These are phyloP conservation scores for Lycodopsis pacificus DNA, from an alignment of 2,797 vertebrate species.

Conservation along the genomic window DNA sequence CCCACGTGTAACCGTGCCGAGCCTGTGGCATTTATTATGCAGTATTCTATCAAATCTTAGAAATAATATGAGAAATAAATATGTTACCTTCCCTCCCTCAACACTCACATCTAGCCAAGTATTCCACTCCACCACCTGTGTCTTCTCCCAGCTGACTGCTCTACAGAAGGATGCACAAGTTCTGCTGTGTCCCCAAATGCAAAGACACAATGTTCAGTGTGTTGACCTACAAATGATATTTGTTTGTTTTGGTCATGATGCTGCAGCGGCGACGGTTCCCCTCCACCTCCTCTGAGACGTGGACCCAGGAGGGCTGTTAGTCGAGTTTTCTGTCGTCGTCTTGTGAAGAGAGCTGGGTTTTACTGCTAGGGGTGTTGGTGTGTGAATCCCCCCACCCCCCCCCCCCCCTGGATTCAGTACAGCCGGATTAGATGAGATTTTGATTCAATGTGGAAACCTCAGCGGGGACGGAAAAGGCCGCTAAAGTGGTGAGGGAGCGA, in stretches of 20 bases:
- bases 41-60: neutral
- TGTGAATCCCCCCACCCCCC: neutral
- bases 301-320: conserved; percentile 27
- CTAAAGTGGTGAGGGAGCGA: conserved; percentile 19
- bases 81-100: neutral
- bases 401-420: neutral
- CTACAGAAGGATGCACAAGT: neutral
- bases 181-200: neutral
- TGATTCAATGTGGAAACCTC: conserved; percentile 51
- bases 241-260: conserved; percentile 29
- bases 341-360: conserved; percentile 18
- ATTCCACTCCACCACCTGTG: conserved; percentile 10
- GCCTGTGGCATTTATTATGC: neutral
- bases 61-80: neutral
- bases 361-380: conserved; percentile 12
- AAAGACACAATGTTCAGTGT: conserved; percentile 6
- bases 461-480: conserved; percentile 34
- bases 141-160: conserved; percentile 20
- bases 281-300: neutral
- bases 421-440: conserved; percentile 31
- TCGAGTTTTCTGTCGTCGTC: conserved; percentile 19
- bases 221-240: conserved; percentile 30
- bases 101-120: neutral
- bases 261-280: neutral
- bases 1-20: neutral